A percentile compares a stretch with the other conserved stretches of the same genome.
Evolutionary conservation across 2,113 vertebrate species (phyloP).

Genomic region (Catagonus wagneri): DNA sequence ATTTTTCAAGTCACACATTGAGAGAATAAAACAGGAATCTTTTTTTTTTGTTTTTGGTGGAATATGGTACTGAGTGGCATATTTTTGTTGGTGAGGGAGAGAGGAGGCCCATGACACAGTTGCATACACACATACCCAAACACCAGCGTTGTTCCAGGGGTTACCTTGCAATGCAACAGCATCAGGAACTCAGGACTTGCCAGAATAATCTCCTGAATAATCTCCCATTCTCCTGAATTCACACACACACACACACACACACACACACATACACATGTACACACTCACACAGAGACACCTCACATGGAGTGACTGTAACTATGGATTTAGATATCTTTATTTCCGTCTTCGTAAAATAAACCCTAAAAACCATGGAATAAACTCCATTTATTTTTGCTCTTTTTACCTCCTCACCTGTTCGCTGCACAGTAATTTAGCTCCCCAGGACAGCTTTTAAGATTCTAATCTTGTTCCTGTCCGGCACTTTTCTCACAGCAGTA

Average conservation of each 20-base stretch:
- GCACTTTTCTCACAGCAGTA: slow-evolving; percentile 81
- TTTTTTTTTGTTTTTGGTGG: not conserved
- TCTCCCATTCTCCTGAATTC: too few relatives aligned
- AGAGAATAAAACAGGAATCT: not conserved
- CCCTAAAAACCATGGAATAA: slow-evolving; percentile 80
- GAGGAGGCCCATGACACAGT: not conserved
- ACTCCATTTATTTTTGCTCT: slow-evolving; percentile 79
- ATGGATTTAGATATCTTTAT: slow-evolving; percentile 79
- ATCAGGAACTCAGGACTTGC: too few relatives aligned
- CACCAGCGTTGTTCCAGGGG: too few relatives aligned
- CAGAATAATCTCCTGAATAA: too few relatives aligned
- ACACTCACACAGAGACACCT: not conserved
- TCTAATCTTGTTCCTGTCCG: slow-evolving; percentile 84
- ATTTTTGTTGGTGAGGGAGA: slow-evolving; percentile 35
- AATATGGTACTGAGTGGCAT: not conserved
- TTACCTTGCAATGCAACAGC: too few relatives aligned
- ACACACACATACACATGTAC: not conserved
- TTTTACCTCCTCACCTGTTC: slow-evolving; percentile 80
- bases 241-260: not conserved
- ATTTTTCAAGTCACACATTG: not conserved
- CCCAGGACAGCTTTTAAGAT: slow-evolving; percentile 84
- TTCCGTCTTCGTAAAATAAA: slow-evolving; percentile 80
- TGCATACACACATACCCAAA: not conserved
- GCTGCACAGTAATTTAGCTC: slow-evolving; percentile 81
- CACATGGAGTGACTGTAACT: slow-evolving; percentile 48